phyloP scores from a whole-genome alignment of 2,797 vertebrate species.

The Diglossa cyanea region DNA sequence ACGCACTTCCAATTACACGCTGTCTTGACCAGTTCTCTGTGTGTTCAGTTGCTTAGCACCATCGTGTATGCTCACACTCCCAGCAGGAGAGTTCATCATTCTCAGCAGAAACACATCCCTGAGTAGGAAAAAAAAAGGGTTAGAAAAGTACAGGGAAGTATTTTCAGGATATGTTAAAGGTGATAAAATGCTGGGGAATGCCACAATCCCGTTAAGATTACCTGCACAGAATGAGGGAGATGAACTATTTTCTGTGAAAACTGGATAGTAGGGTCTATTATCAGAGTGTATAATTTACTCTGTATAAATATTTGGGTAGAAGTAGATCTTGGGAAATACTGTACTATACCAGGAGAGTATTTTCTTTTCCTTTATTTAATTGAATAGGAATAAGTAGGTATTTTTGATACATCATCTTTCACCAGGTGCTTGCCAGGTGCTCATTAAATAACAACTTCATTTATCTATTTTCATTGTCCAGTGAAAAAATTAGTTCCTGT shows the following conservation, averaged over 20 bases:
- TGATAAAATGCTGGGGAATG: background rate
- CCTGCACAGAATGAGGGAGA: slow-evolving; percentile 24
- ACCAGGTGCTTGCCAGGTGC: background rate
- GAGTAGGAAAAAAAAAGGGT: background rate
- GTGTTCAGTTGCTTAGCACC: background rate
- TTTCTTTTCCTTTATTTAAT: slow-evolving; percentile 47
- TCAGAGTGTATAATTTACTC: slow-evolving; percentile 47
- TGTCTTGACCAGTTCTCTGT: background rate
- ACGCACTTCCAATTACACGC: background rate
- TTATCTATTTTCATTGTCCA: slow-evolving; percentile 7
- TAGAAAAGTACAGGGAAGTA: background rate
- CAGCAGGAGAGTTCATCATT: background rate
- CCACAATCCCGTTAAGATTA: background rate
- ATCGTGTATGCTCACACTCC: background rate
- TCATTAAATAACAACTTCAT: slow-evolving; percentile 33
- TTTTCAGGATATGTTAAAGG: background rate
- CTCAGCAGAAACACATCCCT: background rate
- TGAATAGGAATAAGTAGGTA: slow-evolving; percentile 32
- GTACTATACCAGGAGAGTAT: background rate
- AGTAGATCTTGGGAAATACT: slow-evolving; percentile 34
- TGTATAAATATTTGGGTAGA: slow-evolving; percentile 16
- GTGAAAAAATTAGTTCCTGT: background rate
- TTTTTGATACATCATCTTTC: background rate
- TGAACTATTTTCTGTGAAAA: slow-evolving; percentile 45
- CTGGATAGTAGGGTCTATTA: slow-evolving; percentile 19